Base-by-base conservation (phyloP, 2,888 invertebrate species). In the Platerodrilus igneus region DNA sequence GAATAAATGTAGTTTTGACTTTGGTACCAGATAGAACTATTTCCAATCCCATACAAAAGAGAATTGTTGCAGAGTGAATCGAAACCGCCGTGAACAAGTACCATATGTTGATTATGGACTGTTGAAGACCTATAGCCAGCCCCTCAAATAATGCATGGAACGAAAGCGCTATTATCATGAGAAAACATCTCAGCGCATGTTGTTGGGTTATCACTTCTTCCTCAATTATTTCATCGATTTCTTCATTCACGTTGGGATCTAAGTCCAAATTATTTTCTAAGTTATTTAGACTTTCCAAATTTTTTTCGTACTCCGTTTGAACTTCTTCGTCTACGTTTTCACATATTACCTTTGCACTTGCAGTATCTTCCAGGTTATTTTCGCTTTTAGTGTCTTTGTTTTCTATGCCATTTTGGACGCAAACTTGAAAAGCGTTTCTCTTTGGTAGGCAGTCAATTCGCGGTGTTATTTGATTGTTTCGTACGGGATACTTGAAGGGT, bases 111-210 rank as follows among this genome's bases (percentile, higher is more conserved):
- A 76, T 65, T n/a, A 78, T 60, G 5, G 74, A 72, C 37, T 74
- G 72, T 62, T 88, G 86, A 18, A 90, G 68, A 0, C 90, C 90
- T 53, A 90, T 83, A 0, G 88, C 87, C 32, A 89, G 61, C 2
- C 90, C 90, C 61, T 90, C 89, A 47, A 89, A 69, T 9, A 86
- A 65, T 10, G 88, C 81, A 55, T 90, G 90, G 41, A 87, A 73
- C 0, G 85, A 82, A 31, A 90, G 63, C 0, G 89, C 89, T 17
- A 80, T 69, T 46, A 72, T 66, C 29, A 72, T 63, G n/a, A 74
- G 54, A 25, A 71, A 51, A 37, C 68, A 67, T 18, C 72, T 58
- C 44, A 68, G 52, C 4, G 66, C 50, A 47, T 67, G 66, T 39
- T 67, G 63, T 28, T 60, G 58, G 1, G 58, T 55, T 38, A 60